Percentiles rank a stretch among this genome's conserved stretches.
These are phyloP conservation scores for Trogon surrucura DNA, from an alignment of 2,113 vertebrate species.

Conservation along the genomic window DNA sequence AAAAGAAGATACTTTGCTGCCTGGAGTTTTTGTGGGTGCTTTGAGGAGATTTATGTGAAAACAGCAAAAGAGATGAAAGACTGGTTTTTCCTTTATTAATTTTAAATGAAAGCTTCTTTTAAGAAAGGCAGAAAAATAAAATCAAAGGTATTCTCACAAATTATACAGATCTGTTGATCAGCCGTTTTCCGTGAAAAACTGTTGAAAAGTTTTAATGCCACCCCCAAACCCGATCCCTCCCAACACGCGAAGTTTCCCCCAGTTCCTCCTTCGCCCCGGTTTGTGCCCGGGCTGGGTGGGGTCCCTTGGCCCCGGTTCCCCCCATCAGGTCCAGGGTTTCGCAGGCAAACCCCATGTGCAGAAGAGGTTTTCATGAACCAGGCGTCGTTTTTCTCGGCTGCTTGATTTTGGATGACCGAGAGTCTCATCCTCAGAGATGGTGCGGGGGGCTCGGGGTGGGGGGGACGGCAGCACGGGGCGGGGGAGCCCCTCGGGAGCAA, in stretches of 20 bases:
- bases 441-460: too few relatives aligned
- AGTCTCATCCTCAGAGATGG: too few relatives aligned
- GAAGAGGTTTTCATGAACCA: too few relatives aligned
- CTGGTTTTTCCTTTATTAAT: constrained; percentile 34
- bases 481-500: too few relatives aligned
- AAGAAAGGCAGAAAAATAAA: constrained; percentile 1
- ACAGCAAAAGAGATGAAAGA: constrained; percentile 3
- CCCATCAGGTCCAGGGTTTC: too few relatives aligned
- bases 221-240: background rate
- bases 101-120: constrained; percentile 51
- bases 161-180: background rate
- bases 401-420: too few relatives aligned
- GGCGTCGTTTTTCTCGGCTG: too few relatives aligned
- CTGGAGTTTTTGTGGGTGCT: background rate
- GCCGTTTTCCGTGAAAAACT: background rate
- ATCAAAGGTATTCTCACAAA: background rate
- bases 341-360: too few relatives aligned
- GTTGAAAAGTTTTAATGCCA: background rate
- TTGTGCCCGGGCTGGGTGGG: background rate
- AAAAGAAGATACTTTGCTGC: background rate
- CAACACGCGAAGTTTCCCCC: accelerated
- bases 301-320: too few relatives aligned
- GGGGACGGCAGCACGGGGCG: too few relatives aligned
- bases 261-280: accelerated
- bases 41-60: background rate